Evolutionary conservation across 2,888 invertebrate species (phyloP).

Genomic region (Clostera curtula): DNA sequence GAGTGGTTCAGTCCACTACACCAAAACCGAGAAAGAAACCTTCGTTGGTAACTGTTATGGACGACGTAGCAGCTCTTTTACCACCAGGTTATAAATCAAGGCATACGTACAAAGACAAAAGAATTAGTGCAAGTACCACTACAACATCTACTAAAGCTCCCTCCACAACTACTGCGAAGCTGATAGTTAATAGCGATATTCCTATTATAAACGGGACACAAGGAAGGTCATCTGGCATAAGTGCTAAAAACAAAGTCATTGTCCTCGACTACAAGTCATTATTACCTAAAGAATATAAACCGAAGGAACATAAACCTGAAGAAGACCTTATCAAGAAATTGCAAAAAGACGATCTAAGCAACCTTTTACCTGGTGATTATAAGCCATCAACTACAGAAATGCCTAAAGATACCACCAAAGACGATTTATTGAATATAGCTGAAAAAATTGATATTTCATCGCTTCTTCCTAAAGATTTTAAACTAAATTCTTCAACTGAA

Average conservation of each 20-base stretch:
- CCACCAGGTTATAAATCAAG: conserved; percentile 78
- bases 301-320: conserved; percentile 49
- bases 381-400: conserved; percentile 58
- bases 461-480: conserved; percentile 78
- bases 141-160: conserved; percentile 36
- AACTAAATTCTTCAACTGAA: conserved; percentile 50
- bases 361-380: conserved; percentile 80
- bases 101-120: conserved; percentile 68
- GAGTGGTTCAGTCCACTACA: conserved; percentile 57
- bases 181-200: conserved; percentile 28
- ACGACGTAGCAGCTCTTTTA: conserved; percentile 75
- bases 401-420: conserved; percentile 41
- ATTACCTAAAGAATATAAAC: conserved; percentile 72
- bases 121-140: conserved; percentile 65
- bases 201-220: conserved; percentile 54
- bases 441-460: conserved; percentile 67
- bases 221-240: conserved; percentile 68
- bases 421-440: conserved; percentile 39
- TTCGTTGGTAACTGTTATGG: conserved; percentile 69
- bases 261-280: conserved; percentile 72
- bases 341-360: conserved; percentile 72
- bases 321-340: conserved; percentile 62
- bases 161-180: conserved; percentile 27
- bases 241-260: conserved; percentile 74
- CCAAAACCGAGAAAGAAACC: conserved; percentile 61